A percentile compares a stretch with the other conserved stretches of the same genome.
These are phyloP conservation scores for Saturnia japonica DNA, from an alignment of 2,888 invertebrate species.

Conservation along the genomic window DNA sequence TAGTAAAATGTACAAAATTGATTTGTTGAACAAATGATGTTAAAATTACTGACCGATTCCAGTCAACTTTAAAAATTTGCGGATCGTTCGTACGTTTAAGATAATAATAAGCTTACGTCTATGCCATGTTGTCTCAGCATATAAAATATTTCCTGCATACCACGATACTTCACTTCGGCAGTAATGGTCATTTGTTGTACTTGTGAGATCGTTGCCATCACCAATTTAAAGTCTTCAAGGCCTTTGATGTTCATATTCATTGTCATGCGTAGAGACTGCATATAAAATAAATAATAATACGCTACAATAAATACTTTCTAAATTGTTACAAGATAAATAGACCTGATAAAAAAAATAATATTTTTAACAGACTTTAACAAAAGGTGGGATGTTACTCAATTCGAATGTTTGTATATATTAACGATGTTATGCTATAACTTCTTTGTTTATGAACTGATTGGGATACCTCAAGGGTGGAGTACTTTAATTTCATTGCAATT, in stretches of 20 bases:
- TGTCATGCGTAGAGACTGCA: slow-evolving; percentile 81
- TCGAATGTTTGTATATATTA: no score
- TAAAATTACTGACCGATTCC: background rate
- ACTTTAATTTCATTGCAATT: no score
- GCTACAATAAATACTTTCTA: slow-evolving; percentile 2
- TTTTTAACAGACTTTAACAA: no score
- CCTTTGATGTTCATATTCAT: slow-evolving; percentile 90
- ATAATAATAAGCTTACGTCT: slow-evolving; percentile 65
- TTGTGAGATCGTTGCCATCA: slow-evolving; percentile 90
- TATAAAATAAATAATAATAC: slow-evolving; percentile 24
- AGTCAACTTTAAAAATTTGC: background rate
- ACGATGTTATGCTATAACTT: no score
- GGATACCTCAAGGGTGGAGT: no score
- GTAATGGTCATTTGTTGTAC: slow-evolving; percentile 89
- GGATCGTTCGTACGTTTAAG: background rate
- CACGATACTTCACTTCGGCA: slow-evolving; percentile 88
- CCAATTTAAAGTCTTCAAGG: slow-evolving; percentile 90
- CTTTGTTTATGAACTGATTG: no score
- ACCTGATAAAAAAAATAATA: no score
- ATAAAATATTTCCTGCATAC: slow-evolving; percentile 89
- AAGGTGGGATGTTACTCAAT: no score
- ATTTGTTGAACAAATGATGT: background rate
- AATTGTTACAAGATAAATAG: background rate
- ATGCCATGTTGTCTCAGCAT: slow-evolving; percentile 88
- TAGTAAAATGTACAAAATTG: background rate